These are phyloP conservation scores for Xiphophorus couchianus DNA, from an alignment of 2,113 vertebrate genomes.

Conservation along the genomic window DNA sequence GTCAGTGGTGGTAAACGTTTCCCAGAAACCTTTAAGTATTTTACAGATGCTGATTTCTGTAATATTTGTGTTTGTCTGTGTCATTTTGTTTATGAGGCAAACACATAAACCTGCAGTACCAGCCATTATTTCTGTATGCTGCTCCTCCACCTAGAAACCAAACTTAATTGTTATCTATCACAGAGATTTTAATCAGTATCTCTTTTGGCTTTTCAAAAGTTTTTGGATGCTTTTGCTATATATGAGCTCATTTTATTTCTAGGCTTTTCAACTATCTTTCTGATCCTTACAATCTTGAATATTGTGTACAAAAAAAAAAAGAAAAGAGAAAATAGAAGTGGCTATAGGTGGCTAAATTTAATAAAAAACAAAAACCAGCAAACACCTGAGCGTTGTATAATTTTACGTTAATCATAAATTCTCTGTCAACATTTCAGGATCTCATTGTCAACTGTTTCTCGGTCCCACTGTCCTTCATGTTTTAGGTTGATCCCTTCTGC, in stretches of 20 bases:
- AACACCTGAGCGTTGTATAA: too few species aligned
- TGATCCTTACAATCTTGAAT: not conserved
- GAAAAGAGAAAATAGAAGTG: too few species aligned
- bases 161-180: not conserved
- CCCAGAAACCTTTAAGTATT: conserved; percentile 5
- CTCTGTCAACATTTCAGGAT: not conserved
- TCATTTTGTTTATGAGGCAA: not conserved
- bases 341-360: too few species aligned
- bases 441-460: not conserved
- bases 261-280: not conserved
- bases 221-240: not conserved
- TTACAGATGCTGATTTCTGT: not conserved
- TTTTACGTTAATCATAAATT: too few species aligned
- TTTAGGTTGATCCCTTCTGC: not conserved
- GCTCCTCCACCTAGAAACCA: too few species aligned
- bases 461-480: not conserved
- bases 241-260: not conserved
- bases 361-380: too few species aligned
- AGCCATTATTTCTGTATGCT: too few species aligned
- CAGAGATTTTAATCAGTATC: not conserved
- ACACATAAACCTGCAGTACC: not conserved
- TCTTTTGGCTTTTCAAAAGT: not conserved
- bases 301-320: not conserved
- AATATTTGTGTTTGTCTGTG: not conserved
- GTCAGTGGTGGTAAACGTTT: conserved; percentile 7